Conservation (phyloP, 2,888 invertebrate genomes). For the Andrena haemorrhoa region DNA sequence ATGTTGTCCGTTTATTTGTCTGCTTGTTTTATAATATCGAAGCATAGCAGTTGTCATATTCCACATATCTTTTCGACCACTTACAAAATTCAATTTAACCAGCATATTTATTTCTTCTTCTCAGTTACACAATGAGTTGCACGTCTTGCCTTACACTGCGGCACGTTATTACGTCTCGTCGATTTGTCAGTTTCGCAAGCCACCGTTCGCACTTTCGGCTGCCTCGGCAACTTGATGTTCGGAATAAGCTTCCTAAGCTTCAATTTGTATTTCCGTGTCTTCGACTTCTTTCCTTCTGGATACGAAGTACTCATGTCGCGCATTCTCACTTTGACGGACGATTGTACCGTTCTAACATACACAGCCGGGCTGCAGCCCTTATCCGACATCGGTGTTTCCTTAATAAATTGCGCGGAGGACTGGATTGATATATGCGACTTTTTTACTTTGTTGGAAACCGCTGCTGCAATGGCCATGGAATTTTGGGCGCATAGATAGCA, state of each 20-base stretch:
- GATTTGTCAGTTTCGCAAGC: slow-evolving; percentile 60
- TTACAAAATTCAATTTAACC: background rate
- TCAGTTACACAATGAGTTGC: slow-evolving; percentile 17
- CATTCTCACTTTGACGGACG: slow-evolving; percentile 65
- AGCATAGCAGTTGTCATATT: background rate
- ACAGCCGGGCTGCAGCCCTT: slow-evolving; percentile 54
- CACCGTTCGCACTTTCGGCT: slow-evolving; percentile 55
- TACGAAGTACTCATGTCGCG: slow-evolving; percentile 65
- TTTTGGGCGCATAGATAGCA: slow-evolving; percentile 73
- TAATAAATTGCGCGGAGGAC: slow-evolving; percentile 11
- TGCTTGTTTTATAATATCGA: background rate
- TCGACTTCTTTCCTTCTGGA: slow-evolving; percentile 21
- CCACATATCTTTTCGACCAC: background rate
- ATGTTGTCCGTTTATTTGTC: background rate
- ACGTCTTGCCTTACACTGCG: slow-evolving; percentile 34
- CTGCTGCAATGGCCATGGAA: slow-evolving; percentile 62
- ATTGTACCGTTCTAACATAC: slow-evolving; percentile 56
- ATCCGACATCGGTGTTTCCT: slow-evolving; percentile 44
- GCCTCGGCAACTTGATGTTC: slow-evolving; percentile 43
- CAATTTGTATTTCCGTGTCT: slow-evolving; percentile 16
- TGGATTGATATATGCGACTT: slow-evolving; percentile 51
- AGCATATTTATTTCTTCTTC: slow-evolving; percentile 5
- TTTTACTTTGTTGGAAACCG: slow-evolving; percentile 16
- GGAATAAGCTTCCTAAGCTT: slow-evolving; percentile 47
- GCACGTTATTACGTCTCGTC: slow-evolving; percentile 21